A percentile compares a stretch with the other conserved stretches of the same genome.
phyloP scores from a whole-genome alignment of 2,797 vertebrate species.

The Rhinella marina region DNA sequence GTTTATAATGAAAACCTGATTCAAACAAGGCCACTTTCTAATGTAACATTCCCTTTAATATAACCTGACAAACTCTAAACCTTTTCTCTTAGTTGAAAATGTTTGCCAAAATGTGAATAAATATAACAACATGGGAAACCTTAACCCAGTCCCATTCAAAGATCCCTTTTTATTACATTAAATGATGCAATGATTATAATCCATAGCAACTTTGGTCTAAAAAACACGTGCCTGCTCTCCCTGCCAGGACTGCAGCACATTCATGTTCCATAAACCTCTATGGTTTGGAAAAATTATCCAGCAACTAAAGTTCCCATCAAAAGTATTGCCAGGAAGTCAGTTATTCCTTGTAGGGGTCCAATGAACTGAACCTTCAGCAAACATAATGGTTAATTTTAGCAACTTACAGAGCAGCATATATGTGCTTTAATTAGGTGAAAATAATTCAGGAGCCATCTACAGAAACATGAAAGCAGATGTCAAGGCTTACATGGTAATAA shows the following conservation, averaged over 20 bases:
- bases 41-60: background rate
- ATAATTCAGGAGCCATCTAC: background rate
- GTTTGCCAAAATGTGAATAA: background rate
- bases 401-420: background rate
- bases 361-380: constrained; percentile 5
- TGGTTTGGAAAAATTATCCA: constrained; percentile 27
- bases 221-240: constrained; percentile 8
- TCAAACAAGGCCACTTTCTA: background rate
- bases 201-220: constrained; percentile 36
- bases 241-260: constrained; percentile 11
- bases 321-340: constrained; percentile 24
- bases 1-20: background rate
- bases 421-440: background rate
- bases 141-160: constrained; percentile 11
- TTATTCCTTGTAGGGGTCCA: constrained; percentile 26
- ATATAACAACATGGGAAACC: constrained; percentile 6
- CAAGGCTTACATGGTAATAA: background rate
- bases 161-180: constrained; percentile 8
- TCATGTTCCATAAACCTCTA: constrained; percentile 37
- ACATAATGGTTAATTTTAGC: constrained; percentile 17
- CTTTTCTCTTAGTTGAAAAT: background rate
- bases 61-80: background rate
- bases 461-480: background rate
- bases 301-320: constrained; percentile 18
- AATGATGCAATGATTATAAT: constrained; percentile 33